Conservation (phyloP, 2,797 vertebrate species). For the Babyrousa celebensis region DNA sequence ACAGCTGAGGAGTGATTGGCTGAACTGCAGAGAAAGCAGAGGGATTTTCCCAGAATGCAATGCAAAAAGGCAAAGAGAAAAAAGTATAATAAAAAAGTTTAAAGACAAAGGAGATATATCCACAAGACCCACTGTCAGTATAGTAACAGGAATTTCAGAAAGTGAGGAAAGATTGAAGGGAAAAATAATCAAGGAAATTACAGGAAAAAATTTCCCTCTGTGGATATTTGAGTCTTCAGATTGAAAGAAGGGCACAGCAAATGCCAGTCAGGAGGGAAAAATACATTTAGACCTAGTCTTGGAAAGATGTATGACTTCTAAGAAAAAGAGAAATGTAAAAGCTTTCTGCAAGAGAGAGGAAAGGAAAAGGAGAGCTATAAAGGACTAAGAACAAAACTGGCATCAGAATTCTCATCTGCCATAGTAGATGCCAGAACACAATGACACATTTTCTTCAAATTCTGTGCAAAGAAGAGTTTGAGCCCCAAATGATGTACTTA, state of each 20-base stretch:
- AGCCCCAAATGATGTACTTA: not conserved
- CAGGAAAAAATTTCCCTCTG: not conserved
- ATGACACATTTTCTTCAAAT: not conserved
- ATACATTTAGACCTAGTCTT: not conserved
- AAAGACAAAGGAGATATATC: not conserved
- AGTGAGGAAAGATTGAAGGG: not conserved
- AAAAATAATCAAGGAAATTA: not conserved
- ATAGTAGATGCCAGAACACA: not conserved
- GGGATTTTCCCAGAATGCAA: constrained; percentile 7
- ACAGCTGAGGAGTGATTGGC: not conserved
- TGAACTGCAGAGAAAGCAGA: not conserved
- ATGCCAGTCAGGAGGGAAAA: not conserved
- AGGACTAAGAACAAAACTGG: not conserved
- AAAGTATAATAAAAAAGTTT: not conserved
- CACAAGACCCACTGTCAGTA: not conserved
- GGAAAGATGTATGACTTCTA: constrained; percentile 1
- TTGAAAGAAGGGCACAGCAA: not conserved
- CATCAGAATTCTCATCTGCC: not conserved
- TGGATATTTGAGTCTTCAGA: not conserved
- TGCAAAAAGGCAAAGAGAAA: not conserved
- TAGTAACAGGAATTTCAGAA: not conserved
- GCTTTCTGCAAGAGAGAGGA: not conserved
- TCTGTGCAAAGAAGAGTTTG: not conserved
- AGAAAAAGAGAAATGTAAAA: constrained; percentile 48
- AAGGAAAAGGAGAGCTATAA: not conserved